Percentiles rank a stretch among this genome's conserved stretches.
Conservation (phyloP, 2,888 invertebrate species). For the Drosophila leonis region DNA sequence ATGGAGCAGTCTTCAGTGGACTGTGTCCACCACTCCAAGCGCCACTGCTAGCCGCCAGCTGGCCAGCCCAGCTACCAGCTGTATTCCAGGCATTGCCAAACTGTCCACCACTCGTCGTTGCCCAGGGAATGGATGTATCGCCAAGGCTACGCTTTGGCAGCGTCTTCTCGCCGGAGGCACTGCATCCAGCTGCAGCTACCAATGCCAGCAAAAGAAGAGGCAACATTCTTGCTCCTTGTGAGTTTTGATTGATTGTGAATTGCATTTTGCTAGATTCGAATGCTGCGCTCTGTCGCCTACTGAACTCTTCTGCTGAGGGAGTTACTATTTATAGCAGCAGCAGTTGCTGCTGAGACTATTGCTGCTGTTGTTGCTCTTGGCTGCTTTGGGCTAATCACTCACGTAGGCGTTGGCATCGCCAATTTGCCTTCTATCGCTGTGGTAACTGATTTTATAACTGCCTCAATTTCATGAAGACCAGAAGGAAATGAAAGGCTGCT, state of each 20-base stretch:
- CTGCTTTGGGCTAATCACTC: conserved; percentile 50
- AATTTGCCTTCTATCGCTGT: conserved; percentile 48
- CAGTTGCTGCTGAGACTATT: neutral
- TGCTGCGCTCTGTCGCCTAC: conserved; percentile 18
- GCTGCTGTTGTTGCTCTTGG: neutral
- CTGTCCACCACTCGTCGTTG: conserved; percentile 39
- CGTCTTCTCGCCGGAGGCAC: conserved; percentile 46
- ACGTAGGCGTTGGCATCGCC: conserved; percentile 55
- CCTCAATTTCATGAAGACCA: conserved; percentile 41
- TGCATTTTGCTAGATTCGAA: conserved; percentile 9
- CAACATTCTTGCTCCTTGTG: conserved; percentile 1
- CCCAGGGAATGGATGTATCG: conserved; percentile 63
- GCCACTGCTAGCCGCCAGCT: conserved; percentile 28
- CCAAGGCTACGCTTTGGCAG: conserved; percentile 77
- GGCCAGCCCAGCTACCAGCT: conserved; percentile 41
- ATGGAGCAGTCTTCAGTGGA: conserved; percentile 79
- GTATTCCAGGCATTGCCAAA: conserved; percentile 51
- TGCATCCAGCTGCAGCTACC: conserved; percentile 19
- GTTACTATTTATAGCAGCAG: conserved; percentile 67
- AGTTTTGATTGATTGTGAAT: conserved; percentile 31
- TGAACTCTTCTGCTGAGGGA: conserved; percentile 30
- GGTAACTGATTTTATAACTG: conserved; percentile 28
- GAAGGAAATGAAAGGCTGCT: conserved; percentile 72
- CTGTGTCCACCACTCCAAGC: conserved; percentile 46
- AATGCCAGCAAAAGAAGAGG: conserved; percentile 38